Conservation (phyloP, 2,888 invertebrate genomes). For the Heliconius erato region DNA sequence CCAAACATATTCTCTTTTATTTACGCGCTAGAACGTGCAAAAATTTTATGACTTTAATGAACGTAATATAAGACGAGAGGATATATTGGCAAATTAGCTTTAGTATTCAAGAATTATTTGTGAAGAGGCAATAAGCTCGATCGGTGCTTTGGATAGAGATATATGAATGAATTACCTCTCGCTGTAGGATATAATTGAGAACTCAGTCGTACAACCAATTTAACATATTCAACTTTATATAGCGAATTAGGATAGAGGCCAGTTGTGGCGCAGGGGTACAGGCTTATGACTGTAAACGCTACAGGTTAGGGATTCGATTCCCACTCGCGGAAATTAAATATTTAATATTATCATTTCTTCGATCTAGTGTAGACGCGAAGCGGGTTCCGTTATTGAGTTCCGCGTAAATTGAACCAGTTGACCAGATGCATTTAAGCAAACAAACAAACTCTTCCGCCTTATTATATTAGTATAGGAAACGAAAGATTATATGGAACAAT, state of each 20-base stretch:
- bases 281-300: too few species aligned
- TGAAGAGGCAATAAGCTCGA: constrained; percentile 20
- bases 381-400: neutral
- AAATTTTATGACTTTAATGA: neutral
- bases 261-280: too few species aligned
- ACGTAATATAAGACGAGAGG: neutral
- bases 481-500: too few species aligned
- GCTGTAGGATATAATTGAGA: constrained; percentile 2
- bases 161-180: constrained; percentile 6
- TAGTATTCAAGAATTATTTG: neutral
- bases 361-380: too few species aligned
- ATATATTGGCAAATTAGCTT: neutral
- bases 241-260: neutral
- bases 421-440: too few species aligned
- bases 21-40: neutral
- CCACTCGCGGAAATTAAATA: too few species aligned
- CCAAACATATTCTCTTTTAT: too few species aligned
- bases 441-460: too few species aligned
- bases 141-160: constrained; percentile 7
- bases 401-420: too few species aligned
- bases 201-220: neutral
- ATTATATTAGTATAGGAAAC: too few species aligned
- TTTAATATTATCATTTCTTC: too few species aligned
- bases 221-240: neutral
- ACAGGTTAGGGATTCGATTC: too few species aligned